phyloP scores from a whole-genome alignment of 2,797 vertebrate genomes.

The Pipistrellus pygmaeus region DNA sequence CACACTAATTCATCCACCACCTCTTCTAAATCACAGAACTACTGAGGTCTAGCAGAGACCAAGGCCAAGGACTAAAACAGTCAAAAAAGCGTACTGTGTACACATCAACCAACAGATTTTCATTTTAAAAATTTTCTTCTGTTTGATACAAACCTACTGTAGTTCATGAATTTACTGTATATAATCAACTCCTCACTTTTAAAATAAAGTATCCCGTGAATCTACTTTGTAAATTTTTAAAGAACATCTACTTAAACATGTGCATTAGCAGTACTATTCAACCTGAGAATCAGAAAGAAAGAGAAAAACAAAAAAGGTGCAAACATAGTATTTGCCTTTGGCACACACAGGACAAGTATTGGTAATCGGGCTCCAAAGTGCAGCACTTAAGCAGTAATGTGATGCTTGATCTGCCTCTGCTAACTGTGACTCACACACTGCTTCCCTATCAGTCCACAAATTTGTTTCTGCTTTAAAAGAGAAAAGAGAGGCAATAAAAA shows the following conservation, averaged over 20 bases:
- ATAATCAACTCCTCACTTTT: constrained; percentile 57
- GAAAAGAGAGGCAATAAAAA: not conserved
- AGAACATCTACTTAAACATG: constrained; percentile 56
- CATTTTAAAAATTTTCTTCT: not conserved
- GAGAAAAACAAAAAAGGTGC: constrained; percentile 74
- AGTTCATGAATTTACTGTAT: constrained; percentile 61
- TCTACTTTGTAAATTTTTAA: constrained; percentile 49
- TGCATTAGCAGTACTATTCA: constrained; percentile 73
- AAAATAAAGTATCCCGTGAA: constrained; percentile 59
- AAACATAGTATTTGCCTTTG: constrained; percentile 84
- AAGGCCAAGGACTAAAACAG: constrained; percentile 28
- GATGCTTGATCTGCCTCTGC: constrained; percentile 43
- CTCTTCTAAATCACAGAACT: constrained; percentile 30
- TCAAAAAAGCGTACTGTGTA: constrained; percentile 37
- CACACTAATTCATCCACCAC: not conserved
- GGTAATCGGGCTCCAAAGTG: constrained; percentile 2
- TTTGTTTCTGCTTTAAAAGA: not conserved
- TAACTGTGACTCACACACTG: not conserved
- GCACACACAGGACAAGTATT: constrained; percentile 82
- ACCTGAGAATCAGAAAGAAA: constrained; percentile 84
- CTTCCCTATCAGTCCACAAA: constrained; percentile 37
- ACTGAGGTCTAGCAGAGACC: constrained; percentile 47
- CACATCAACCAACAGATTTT: constrained; percentile 53
- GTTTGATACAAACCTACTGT: constrained; percentile 72
- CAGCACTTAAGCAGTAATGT: not conserved